Conservation (phyloP, 2,113 vertebrate species). For the Embiotoca jacksoni region DNA sequence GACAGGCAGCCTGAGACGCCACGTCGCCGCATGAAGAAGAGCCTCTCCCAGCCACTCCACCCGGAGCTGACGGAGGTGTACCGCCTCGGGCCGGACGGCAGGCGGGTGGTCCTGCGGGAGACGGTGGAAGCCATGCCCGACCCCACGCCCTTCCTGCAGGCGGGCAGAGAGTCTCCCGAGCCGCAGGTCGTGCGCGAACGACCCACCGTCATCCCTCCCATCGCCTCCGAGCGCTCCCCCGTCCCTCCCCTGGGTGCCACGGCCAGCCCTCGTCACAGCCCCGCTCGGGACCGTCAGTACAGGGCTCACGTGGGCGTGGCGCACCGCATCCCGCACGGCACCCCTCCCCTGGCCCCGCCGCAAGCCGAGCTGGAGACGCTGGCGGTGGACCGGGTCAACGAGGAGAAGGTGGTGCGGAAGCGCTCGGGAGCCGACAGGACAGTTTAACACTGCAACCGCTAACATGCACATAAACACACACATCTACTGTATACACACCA, state of each 20-base stretch:
- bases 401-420: conserved; percentile 90
- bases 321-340: conserved; percentile 90
- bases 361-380: conserved; percentile 91
- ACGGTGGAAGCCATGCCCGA: conserved; percentile 95
- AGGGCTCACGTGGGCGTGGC: conserved; percentile 93
- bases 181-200: conserved; percentile 90
- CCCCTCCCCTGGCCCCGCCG: conserved; percentile 70
- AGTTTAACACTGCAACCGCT: conserved; percentile 84
- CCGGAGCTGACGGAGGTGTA: conserved; percentile 95
- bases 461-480: conserved; percentile 37
- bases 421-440: conserved; percentile 95
- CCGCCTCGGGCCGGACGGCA: conserved; percentile 89
- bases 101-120: conserved; percentile 91
- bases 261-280: conserved; percentile 86
- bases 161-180: conserved; percentile 82
- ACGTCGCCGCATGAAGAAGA: conserved; percentile 96
- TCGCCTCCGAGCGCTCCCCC: conserved; percentile 85
- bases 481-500: conserved; percentile 56
- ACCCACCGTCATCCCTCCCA: conserved; percentile 93
- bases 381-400: conserved; percentile 93
- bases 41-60: conserved; percentile 95
- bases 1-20: conserved; percentile 86
- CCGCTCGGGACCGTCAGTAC: conserved; percentile 88
- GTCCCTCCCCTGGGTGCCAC: conserved; percentile 67
- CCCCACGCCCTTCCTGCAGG: conserved; percentile 94